Conservation (phyloP, 2,888 invertebrate genomes). For the Homarus gammarus region DNA sequence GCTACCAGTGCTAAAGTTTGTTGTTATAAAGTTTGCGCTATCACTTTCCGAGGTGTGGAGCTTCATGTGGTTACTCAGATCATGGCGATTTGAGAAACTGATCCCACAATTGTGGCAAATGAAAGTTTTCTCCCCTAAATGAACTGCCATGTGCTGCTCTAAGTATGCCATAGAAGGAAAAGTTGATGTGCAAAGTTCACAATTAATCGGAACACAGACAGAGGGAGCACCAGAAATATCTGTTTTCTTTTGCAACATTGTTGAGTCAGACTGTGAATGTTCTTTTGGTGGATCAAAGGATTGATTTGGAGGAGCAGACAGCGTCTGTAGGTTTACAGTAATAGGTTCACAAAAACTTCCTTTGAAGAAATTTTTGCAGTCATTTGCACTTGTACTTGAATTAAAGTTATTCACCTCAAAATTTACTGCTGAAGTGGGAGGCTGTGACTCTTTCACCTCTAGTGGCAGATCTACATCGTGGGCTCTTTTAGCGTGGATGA, state of each 20-base stretch:
- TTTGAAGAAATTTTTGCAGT: constrained; percentile 28
- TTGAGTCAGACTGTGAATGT: not conserved
- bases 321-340: not conserved
- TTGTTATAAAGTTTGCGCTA: not conserved
- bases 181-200: constrained; percentile 60
- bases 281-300: not conserved
- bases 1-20: constrained; percentile 12
- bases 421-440: not conserved
- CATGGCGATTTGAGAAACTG: constrained; percentile 14
- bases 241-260: constrained; percentile 9
- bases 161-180: constrained; percentile 57
- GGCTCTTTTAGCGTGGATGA: constrained; percentile 50
- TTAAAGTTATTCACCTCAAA: constrained; percentile 27
- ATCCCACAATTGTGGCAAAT: constrained; percentile 38
- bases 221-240: not conserved
- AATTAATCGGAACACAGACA: constrained; percentile 34
- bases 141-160: constrained; percentile 66
- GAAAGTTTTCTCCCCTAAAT: constrained; percentile 41
- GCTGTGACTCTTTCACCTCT: constrained; percentile 7
- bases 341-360: constrained; percentile 4
- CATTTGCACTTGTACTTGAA: not conserved
- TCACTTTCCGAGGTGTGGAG: constrained; percentile 27
- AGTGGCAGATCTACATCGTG: constrained; percentile 25
- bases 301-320: not conserved
- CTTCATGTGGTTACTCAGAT: constrained; percentile 45